Base-by-base conservation (phyloP, 2,797 vertebrate genomes). In the Pelodytes ibericus region DNA sequence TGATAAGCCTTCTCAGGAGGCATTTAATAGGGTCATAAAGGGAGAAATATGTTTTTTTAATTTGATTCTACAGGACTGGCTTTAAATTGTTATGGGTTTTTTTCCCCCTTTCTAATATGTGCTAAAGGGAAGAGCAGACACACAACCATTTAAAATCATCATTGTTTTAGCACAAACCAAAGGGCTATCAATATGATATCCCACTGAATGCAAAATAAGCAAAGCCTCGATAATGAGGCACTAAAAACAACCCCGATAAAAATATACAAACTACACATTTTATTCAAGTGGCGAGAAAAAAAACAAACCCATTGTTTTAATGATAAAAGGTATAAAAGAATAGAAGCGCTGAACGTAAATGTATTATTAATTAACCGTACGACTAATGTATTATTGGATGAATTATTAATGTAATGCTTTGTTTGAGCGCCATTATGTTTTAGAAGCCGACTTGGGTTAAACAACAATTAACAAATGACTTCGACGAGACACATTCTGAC, bases 131-230 rank as follows among this genome's bases (percentile, higher is more conserved):
- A 39, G 20, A 18, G 2, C 69, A 61, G 51, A 24, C 56, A 25
- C 30, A 39, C 20, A 13, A 33, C 62, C 62, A 61, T 61, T 78
- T 66, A 36, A 29, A 22, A 30, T 13, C 18, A 44, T 51, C 76
- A 78, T 78, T 78, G 76, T 78, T 71, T 68, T 71, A 29, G n/a
- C 25, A 67, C 63, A 72, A 67, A n/a, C n/a, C 69, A 75, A 62
- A 75, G 24, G 15, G 58, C 9, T 70, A n/a, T 62, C 66, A 70
- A 41, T 61, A 33, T 67, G 57, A 67, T 41, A 20, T n/a, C 41
- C 39, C 4, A 22, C 2, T 26, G 30, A 20, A 20, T 13, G 49
- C 36, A 77, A 71, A 78, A 67, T 64, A 66, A 49, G 30, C 73
- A 18, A 16, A 18, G 71, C 20, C 59, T 47, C 25, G 47, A 77